Conservation (phyloP, 2,113 vertebrate genomes). For the Gallinago jamesoni region DNA sequence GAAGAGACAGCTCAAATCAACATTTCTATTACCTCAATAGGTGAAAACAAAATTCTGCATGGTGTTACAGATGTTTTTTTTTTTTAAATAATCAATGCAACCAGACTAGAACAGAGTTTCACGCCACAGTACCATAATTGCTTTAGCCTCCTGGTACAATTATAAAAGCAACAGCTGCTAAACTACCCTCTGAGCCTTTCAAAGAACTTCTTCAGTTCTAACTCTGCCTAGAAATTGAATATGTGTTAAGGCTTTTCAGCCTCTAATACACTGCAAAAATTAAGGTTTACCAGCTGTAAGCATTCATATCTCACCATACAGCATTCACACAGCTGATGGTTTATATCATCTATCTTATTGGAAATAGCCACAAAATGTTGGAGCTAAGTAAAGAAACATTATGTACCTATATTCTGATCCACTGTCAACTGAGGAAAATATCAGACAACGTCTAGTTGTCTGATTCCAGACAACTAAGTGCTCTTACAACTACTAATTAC, state of each 20-base stretch:
- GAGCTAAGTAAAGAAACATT: not conserved
- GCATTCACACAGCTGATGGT: rapidly evolving
- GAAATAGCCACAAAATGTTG: not conserved
- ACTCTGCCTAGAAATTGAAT: not conserved
- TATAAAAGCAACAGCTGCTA: constrained; percentile 17
- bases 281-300: not conserved
- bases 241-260: not conserved
- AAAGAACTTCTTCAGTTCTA: not conserved
- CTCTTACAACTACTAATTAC: not conserved
- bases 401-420: not conserved
- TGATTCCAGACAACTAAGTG: not conserved
- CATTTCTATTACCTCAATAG: not conserved
- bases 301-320: not conserved
- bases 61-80: not conserved
- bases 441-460: too few relatives aligned
- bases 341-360: not conserved
- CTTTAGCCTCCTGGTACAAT: not conserved
- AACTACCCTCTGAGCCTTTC: not conserved
- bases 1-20: not conserved
- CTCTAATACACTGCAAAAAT: not conserved
- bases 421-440: not conserved
- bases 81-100: not conserved
- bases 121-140: not conserved
- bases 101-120: not conserved
- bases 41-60: not conserved